These are phyloP conservation scores for Leucophenga montana DNA, from an alignment of 2,888 invertebrate genomes.

Conservation along the genomic window DNA sequence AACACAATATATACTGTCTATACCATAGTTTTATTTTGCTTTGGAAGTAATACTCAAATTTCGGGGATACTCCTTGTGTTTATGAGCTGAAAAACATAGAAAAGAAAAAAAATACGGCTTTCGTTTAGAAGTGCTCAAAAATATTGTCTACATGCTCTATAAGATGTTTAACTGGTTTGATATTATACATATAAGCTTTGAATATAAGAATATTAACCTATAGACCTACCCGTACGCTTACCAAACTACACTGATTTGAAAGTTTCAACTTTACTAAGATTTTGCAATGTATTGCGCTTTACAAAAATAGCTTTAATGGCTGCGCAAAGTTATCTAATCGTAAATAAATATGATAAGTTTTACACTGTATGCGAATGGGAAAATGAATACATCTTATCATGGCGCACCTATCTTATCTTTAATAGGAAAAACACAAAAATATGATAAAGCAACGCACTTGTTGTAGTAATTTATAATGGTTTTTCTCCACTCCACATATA, in stretches of 20 bases:
- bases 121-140: too few species aligned
- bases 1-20: too few species aligned
- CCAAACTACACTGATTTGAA: not conserved
- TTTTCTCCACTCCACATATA: constrained; percentile 1
- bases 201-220: not conserved
- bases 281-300: not conserved
- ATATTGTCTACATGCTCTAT: too few species aligned
- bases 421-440: not conserved
- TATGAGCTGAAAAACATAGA: too few species aligned
- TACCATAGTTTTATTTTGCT: too few species aligned
- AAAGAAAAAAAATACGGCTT: too few species aligned
- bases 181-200: too few species aligned
- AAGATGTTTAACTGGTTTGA: too few species aligned
- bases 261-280: not conserved
- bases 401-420: not conserved
- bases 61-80: too few species aligned
- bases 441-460: not conserved
- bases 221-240: not conserved
- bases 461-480: not conserved
- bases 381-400: not conserved
- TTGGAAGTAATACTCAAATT: too few species aligned
- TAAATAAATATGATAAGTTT: not conserved
- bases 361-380: not conserved
- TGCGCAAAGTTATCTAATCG: constrained; percentile 1
- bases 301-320: not conserved